A percentile compares a stretch with the other conserved stretches of the same genome.
Evolutionary conservation across 2,113 vertebrate genomes (phyloP).

Genomic region (Crotalus viridis): DNA sequence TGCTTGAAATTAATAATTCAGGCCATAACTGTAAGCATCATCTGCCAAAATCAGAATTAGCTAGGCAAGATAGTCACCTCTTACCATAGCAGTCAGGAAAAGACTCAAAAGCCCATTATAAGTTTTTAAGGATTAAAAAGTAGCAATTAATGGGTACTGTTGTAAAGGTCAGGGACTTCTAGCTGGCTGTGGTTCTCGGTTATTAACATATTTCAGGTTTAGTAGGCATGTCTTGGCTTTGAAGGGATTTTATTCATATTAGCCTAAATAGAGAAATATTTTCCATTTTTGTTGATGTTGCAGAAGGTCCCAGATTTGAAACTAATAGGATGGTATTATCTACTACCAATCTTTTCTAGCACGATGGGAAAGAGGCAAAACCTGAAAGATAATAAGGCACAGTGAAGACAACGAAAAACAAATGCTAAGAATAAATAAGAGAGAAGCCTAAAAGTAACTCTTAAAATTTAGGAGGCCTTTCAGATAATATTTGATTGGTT

Average conservation of each 20-base stretch:
- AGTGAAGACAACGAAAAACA: background rate
- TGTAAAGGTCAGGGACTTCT: background rate
- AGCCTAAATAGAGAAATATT: background rate
- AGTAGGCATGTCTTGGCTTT: constrained; percentile 1
- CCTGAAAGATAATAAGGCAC: background rate
- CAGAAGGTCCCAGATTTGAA: background rate
- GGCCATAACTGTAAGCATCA: background rate
- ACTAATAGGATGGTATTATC: background rate
- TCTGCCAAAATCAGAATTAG: background rate
- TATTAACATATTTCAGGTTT: constrained; percentile 42
- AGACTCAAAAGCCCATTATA: background rate
- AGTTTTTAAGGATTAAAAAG: background rate
- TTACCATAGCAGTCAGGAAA: background rate
- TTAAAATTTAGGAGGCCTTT: background rate
- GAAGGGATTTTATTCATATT: constrained; percentile 9
- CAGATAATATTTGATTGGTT: background rate
- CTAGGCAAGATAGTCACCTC: background rate
- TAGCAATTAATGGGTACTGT: constrained; percentile 2
- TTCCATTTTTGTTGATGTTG: background rate
- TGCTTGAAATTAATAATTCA: constrained; percentile 19
- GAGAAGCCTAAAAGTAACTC: background rate
- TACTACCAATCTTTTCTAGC: background rate
- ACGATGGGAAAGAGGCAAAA: background rate
- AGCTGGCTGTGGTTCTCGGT: constrained; percentile 16
- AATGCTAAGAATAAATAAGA: background rate